Conservation (phyloP, 2,113 vertebrate genomes). For the Apus apus region DNA sequence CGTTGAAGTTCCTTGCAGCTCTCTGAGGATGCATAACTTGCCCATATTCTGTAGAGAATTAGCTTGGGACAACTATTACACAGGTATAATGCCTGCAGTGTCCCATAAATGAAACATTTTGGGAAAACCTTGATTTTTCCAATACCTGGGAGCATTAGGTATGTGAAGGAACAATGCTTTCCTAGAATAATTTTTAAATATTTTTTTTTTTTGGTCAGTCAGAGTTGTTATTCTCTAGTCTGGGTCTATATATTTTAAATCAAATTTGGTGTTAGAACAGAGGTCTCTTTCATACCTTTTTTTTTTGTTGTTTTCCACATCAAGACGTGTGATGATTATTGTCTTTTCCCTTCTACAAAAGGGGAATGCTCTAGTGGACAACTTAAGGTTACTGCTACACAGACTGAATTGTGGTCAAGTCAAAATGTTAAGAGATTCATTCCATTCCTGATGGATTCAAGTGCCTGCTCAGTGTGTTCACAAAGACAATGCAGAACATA, state of each 20-base stretch:
- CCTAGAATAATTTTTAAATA: neutral
- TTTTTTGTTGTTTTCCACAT: neutral
- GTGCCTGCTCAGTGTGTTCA: neutral
- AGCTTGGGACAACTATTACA: neutral
- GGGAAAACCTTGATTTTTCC: neutral
- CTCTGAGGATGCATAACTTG: neutral
- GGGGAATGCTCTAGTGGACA: neutral
- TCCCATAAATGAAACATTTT: neutral
- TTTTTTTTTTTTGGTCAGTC: neutral
- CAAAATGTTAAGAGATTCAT: neutral
- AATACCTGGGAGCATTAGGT: neutral
- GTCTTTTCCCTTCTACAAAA: neutral
- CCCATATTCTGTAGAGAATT: neutral
- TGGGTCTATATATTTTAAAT: neutral
- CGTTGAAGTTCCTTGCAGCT: neutral
- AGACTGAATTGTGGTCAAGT: neutral
- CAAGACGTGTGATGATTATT: neutral
- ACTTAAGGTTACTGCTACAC: neutral
- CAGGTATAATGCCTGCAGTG: neutral
- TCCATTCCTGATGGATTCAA: neutral
- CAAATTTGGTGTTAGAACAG: accelerated
- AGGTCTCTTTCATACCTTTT: neutral
- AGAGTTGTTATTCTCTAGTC: neutral
- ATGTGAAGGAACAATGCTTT: neutral
- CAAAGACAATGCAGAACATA: neutral